These are phyloP conservation scores for Pedetes capensis DNA, from an alignment of 2,113 vertebrate species.

Conservation along the genomic window DNA sequence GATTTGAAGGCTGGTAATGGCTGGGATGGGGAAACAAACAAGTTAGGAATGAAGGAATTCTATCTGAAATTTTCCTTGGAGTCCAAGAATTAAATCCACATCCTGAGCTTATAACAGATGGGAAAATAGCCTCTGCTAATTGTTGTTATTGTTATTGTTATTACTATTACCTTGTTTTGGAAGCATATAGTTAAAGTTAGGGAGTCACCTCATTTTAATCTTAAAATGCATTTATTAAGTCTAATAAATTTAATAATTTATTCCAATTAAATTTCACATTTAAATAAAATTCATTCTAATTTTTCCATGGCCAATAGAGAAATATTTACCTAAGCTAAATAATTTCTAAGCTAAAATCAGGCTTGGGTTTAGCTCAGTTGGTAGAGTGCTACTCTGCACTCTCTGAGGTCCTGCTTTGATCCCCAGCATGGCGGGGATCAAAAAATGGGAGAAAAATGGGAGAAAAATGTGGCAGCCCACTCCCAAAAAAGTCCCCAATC, in stretches of 20 bases:
- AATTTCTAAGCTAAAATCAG: slow-evolving; percentile 30
- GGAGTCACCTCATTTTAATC: background rate
- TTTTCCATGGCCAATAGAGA: background rate
- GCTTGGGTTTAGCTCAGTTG: too few species aligned
- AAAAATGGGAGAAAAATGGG: too few species aligned
- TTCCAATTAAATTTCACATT: background rate
- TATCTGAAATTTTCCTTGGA: background rate
- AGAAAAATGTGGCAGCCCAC: too few species aligned
- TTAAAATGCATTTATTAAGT: background rate
- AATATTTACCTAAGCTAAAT: too few species aligned
- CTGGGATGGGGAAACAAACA: background rate
- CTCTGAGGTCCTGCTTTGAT: too few species aligned
- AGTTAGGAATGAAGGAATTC: background rate
- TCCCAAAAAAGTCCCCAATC: too few species aligned
- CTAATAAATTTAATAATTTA: background rate
- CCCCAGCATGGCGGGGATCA: too few species aligned
- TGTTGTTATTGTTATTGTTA: background rate
- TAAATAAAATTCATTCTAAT: slow-evolving; percentile 31
- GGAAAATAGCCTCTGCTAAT: background rate
- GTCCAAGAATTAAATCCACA: background rate
- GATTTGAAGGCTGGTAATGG: background rate
- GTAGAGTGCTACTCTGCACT: too few species aligned
- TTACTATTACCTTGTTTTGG: background rate
- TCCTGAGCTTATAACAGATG: background rate
- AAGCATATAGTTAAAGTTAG: background rate